These are phyloP conservation scores for Leucoraja erinaceus DNA, from an alignment of 2,113 vertebrate species.

Conservation along the genomic window DNA sequence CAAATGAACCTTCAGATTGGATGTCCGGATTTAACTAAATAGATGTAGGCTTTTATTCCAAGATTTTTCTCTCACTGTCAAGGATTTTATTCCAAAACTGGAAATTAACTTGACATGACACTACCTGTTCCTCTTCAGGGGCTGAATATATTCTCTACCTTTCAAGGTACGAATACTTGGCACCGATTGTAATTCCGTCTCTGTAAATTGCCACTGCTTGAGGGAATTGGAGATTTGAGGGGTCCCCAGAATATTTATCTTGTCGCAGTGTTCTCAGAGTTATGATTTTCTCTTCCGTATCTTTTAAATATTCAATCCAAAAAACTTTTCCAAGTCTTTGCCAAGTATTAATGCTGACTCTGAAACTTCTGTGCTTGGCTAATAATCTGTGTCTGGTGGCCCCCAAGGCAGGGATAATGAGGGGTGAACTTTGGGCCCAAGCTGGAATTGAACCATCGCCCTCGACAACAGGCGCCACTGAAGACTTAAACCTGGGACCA, in stretches of 20 bases:
- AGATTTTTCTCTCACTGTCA: neutral
- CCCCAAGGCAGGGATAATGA: neutral
- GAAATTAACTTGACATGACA: constrained; percentile 15
- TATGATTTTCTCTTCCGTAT: neutral
- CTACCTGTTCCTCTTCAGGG: constrained; percentile 15
- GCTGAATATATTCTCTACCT: neutral
- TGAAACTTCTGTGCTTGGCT: neutral
- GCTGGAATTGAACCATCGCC: neutral
- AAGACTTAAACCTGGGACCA: neutral
- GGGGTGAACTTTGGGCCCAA: neutral
- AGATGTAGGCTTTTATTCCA: neutral
- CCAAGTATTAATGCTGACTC: neutral
- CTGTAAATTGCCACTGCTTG: constrained; percentile 12
- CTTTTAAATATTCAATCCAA: constrained; percentile 10
- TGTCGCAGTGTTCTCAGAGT: constrained; percentile 10
- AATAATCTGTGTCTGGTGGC: neutral
- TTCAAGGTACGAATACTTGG: neutral
- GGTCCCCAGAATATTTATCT: constrained; percentile 27
- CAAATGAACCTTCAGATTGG: neutral
- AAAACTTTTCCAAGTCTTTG: neutral
- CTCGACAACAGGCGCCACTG: neutral
- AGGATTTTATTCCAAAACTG: neutral
- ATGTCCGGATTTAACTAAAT: constrained; percentile 13
- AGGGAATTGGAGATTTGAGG: constrained; percentile 7
- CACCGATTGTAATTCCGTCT: neutral